Evolutionary conservation across 2,888 invertebrate genomes (phyloP), one percentile per base, ranked within the genome.

Genomic region (Acanthosepion lycidas): DNA sequence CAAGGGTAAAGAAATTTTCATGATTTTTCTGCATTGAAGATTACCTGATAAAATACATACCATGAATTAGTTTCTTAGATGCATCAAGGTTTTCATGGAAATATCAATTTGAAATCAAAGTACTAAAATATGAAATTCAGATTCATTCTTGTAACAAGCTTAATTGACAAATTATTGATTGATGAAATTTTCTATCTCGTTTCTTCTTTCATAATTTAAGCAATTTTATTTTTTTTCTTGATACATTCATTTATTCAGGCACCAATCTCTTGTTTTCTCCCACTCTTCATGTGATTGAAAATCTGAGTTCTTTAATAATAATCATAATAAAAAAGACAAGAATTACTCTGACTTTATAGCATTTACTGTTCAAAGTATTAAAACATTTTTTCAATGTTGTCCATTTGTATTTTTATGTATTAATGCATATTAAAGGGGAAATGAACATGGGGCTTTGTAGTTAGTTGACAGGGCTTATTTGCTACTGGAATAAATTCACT

Each of bases 181-280:
- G n/a, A 78, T 78, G n/a, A 78, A 78, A 78, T n/a, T 78, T 78
- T 78, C 78, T 12, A 78, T 78, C 78, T n/a, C 12, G 1, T n/a
- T 78, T 33, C 15, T 12, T 33, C n/a, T 78, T n/a, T 78, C 78
- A 33, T 78, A 18, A 78, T n/a, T 78, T 78, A 33, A 33, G 18
- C 78, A 78, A n/a, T n/a, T 20, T 55, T 20, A 18, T 4, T 5
- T 20, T 18, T 55, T 20, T 55, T 55, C 20, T 20, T 55, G 20
- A 55, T 78, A 78, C 78, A 78, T 78, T 78, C 78, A 33, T n/a
- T n/a, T 33, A 78, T 78, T 78, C 78, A 78, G 78, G n/a, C 78
- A n/a, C 78, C n/a, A 78, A 78, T 3, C 9, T 78, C 33, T 33
- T 78, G n/a, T 15, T 78, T 78, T 78, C 33, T 78, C 78, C 12